These are phyloP conservation scores for Saccostrea glomerata DNA, from an alignment of 1,140 invertebrate species.

Conservation along the genomic window DNA sequence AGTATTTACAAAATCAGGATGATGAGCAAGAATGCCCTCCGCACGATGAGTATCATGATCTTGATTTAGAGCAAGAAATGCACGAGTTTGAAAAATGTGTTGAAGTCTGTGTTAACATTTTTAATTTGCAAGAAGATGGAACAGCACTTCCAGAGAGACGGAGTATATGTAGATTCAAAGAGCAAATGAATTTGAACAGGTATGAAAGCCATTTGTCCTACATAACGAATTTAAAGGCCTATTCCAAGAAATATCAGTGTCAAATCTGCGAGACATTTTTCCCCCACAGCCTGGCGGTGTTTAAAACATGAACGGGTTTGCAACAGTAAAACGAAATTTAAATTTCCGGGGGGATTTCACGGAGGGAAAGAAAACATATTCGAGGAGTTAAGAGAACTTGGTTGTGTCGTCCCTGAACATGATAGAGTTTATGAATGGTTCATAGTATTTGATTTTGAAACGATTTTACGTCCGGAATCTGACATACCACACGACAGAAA, in stretches of 20 bases:
- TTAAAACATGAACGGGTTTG: constrained; percentile 41
- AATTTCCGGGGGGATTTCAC: constrained; percentile 44
- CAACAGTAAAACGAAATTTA: constrained; percentile 33
- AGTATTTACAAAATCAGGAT: neutral
- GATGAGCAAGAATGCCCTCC: neutral
- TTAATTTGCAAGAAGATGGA: constrained; percentile 34
- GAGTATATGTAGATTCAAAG: neutral
- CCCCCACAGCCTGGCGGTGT: neutral
- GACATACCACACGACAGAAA: neutral
- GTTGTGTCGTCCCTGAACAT: neutral
- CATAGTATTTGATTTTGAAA: constrained; percentile 52
- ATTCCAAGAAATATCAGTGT: constrained; percentile 46
- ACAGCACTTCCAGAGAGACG: neutral
- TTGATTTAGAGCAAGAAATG: neutral
- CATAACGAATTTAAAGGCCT: constrained; percentile 42
- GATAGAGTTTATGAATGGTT: constrained; percentile 42
- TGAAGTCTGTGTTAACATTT: constrained; percentile 38
- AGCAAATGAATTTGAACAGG: constrained; percentile 36
- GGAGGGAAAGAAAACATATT: constrained; percentile 5
- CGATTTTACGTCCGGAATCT: constrained; percentile 34
- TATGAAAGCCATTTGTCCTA: constrained; percentile 40
- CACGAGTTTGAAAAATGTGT: constrained; percentile 18
- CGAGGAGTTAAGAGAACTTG: constrained; percentile 46
- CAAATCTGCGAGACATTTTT: constrained; percentile 45
- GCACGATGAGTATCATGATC: neutral